Evolutionary conservation across 2,797 vertebrate genomes (phyloP).

Genomic region (Anolis apletophallus): DNA sequence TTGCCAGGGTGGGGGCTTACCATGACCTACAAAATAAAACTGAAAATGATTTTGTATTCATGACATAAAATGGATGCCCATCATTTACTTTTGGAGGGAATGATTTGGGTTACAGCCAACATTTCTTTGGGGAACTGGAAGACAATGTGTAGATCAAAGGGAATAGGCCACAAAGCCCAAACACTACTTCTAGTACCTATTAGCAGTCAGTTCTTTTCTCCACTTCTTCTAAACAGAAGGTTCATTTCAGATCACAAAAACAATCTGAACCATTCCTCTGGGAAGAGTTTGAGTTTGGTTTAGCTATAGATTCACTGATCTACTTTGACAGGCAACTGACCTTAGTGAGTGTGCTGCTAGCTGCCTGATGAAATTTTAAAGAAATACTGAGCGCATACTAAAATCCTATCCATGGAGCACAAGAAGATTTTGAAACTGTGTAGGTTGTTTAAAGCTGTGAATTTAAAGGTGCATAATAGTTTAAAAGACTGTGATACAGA

Average conservation of each 20-base stretch:
- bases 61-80: not conserved
- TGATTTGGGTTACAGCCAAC: not conserved
- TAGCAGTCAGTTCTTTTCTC: not conserved
- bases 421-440: not conserved
- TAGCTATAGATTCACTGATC: conserved; percentile 33
- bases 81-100: not conserved
- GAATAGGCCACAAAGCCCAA: not conserved
- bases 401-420: not conserved
- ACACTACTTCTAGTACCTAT: not conserved
- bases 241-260: conserved; percentile 32
- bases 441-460: not conserved
- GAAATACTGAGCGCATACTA: conserved; percentile 8
- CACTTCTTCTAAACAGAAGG: not conserved
- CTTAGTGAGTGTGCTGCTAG: conserved; percentile 15
- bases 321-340: conserved; percentile 44
- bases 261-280: not conserved
- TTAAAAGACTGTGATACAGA: not conserved
- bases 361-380: conserved; percentile 40
- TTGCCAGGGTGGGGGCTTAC: too few species aligned
- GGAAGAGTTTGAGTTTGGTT: conserved; percentile 15
- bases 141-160: not conserved
- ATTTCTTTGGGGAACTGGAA: not conserved
- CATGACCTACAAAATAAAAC: not conserved
- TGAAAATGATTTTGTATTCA: not conserved
- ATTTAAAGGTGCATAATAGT: not conserved